A percentile compares a stretch with the other conserved stretches of the same genome.
These are phyloP conservation scores for Sebastes reedi DNA, from an alignment of 2,797 vertebrate genomes.

Conservation along the genomic window DNA sequence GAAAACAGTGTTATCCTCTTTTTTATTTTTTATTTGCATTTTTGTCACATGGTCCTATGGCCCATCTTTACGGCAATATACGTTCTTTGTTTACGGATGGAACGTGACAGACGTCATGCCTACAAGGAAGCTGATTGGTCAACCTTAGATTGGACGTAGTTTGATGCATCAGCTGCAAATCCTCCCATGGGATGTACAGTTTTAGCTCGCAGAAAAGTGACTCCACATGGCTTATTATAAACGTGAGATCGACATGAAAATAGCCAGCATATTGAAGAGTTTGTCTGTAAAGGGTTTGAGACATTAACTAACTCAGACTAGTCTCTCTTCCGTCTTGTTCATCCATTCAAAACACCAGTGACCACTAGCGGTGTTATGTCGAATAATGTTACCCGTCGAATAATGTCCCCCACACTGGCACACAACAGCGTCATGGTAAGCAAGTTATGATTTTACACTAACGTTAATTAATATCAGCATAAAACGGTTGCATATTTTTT, in stretches of 20 bases:
- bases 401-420: no score
- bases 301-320: neutral
- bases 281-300: neutral
- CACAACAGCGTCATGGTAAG: neutral
- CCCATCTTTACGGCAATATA: neutral
- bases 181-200: neutral
- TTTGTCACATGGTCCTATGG: no score
- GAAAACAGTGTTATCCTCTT: no score
- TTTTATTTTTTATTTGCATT: no score
- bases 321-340: neutral
- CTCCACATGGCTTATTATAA: neutral
- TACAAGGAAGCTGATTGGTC: conserved; percentile 1
- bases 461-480: neutral
- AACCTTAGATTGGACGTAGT: neutral
- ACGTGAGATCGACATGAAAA: neutral
- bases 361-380: neutral
- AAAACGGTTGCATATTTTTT: no score
- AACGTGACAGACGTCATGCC: neutral
- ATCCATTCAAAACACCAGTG: neutral
- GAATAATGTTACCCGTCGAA: neutral
- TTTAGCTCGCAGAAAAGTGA: neutral
- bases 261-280: neutral
- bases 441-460: neutral
- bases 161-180: neutral
- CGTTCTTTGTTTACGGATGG: neutral